Conservation (phyloP, 2,888 invertebrate genomes). For the Anarsia innoxiella region DNA sequence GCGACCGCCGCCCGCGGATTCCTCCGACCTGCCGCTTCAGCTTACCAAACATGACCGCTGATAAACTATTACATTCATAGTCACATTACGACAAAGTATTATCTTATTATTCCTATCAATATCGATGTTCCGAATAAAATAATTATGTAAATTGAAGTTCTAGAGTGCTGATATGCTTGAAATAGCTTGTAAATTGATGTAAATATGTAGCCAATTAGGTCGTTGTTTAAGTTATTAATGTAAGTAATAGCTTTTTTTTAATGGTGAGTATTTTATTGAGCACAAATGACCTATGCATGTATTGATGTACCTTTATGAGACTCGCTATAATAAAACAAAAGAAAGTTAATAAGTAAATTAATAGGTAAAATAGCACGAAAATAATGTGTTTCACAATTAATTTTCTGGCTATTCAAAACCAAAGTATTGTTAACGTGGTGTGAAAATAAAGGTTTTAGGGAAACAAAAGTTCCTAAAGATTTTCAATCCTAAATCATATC, state of each 20-base stretch:
- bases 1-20: conserved; percentile 31
- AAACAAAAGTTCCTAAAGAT: conserved; percentile 51
- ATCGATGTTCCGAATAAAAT: conserved; percentile 52
- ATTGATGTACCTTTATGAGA: too few species aligned
- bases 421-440: conserved; percentile 43
- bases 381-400: conserved; percentile 1
- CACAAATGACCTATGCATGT: conserved; percentile 3
- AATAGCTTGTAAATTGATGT: conserved; percentile 60
- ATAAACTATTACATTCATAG: conserved; percentile 28
- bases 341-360: neutral
- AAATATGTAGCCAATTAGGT: conserved; percentile 56
- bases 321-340: neutral
- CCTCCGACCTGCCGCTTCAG: conserved; percentile 78
- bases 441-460: conserved; percentile 32
- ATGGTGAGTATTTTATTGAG: conserved; percentile 32
- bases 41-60: conserved; percentile 83
- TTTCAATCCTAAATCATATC: conserved; percentile 17
- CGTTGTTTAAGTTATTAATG: conserved; percentile 47
- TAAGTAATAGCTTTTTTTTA: conserved; percentile 42
- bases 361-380: neutral
- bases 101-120: conserved; percentile 48
- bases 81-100: conserved; percentile 49
- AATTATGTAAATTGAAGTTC: conserved; percentile 52
- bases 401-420: conserved; percentile 33
- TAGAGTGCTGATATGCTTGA: conserved; percentile 52